Base-by-base conservation (phyloP, 2,113 vertebrate genomes). In the Lethenteron reissneri region DNA sequence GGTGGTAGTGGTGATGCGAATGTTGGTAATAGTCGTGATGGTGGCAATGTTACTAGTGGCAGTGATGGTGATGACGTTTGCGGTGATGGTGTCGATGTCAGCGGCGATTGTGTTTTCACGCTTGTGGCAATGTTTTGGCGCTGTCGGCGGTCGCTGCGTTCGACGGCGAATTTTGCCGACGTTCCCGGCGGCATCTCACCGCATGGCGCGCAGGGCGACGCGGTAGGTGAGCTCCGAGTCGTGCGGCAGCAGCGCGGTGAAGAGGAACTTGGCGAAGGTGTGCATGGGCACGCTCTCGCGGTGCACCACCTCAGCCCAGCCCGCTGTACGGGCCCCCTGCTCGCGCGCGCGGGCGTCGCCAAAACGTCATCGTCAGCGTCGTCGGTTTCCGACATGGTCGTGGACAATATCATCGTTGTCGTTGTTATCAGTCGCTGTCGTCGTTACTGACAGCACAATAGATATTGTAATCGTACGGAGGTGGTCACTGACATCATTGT, bases 221-320 rank as follows among this genome's bases (percentile, higher is more conserved):
- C 92, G 96, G 76, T 97, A 97, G 0, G 94, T 88, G 79, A 97
- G 83, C 74, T 97, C 91, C 41, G 91, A 83, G 73, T 97, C 92
- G 1, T 97, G 89, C 3, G 89, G 87, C 78, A 96, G 83, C 77
- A 97, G 82, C 57, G 94, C 90, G 70, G 89, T 88, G 82, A 97
- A 97, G 74, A 97, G 83, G 83, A 94, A 97, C 82, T 97, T 97
- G 77, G 94, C 89, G 76, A 95, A 97, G 70, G 89, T 97, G 81
- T 97, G 94, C 94, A 97, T 97, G 75, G 94, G 94, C 41, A 97
- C 88, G 0, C 91, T 97, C 78, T 97, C 94, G 72, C 89, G 84
- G 79, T 97, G 94, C 81, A 96, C 89, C 76, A 97, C 85, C 81
- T 97, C 94, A n/a, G 58, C 94, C 94, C 11, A 97, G 78, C 69